A percentile compares a stretch with the other conserved stretches of the same genome.
Evolutionary conservation across 2,888 invertebrate genomes (phyloP).

Genomic region (Glyphotaelius pellucidus): DNA sequence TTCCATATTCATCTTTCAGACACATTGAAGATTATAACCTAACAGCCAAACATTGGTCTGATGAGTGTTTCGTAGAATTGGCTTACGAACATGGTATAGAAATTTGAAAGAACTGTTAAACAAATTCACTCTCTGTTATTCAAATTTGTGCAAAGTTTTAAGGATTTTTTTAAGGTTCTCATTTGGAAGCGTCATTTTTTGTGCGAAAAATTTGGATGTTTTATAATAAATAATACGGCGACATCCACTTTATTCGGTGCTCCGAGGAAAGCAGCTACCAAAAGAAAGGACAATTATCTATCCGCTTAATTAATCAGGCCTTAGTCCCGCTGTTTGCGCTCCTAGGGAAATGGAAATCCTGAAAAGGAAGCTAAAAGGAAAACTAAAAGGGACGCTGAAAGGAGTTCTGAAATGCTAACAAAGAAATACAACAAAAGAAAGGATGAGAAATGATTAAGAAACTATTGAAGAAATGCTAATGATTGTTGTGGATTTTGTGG

Average conservation of each 20-base stretch:
- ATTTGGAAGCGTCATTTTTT: too few species aligned
- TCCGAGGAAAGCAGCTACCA: background rate
- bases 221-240: background rate
- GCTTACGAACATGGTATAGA: too few species aligned
- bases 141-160: too few species aligned
- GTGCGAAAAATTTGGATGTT: too few species aligned
- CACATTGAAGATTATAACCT: too few species aligned
- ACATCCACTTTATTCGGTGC: background rate
- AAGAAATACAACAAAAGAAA: conserved; percentile 2
- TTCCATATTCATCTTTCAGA: too few species aligned
- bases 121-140: too few species aligned
- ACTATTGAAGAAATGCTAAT: background rate
- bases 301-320: background rate
- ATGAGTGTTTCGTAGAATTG: too few species aligned
- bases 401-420: background rate
- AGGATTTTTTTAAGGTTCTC: too few species aligned
- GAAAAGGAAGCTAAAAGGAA: background rate
- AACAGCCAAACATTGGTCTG: too few species aligned
- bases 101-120: too few species aligned
- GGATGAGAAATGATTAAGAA: background rate
- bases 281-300: background rate
- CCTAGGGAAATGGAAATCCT: background rate
- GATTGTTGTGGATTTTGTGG: background rate
- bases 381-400: background rate
- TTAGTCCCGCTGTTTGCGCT: background rate